phyloP scores from a whole-genome alignment of 2,888 invertebrate species.

The Drosophila neotestacea region DNA sequence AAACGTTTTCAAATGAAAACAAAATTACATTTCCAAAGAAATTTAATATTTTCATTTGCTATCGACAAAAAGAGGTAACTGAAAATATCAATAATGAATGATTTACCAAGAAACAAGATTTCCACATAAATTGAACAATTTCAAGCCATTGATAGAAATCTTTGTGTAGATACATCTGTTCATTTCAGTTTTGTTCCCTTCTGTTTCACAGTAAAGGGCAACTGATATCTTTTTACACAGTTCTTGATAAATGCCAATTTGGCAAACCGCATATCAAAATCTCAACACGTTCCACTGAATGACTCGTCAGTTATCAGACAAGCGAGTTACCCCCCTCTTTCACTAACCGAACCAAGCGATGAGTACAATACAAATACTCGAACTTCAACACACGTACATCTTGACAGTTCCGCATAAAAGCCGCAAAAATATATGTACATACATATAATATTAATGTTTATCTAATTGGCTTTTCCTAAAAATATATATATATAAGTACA shows the following conservation, averaged over 20 bases:
- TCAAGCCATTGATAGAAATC: neutral
- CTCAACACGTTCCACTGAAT: constrained; percentile 21
- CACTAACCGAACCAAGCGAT: constrained; percentile 9
- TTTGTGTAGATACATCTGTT: constrained; percentile 16
- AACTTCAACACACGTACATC: neutral
- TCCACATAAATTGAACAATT: constrained; percentile 7
- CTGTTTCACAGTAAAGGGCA: neutral
- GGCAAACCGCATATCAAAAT: constrained; percentile 5
- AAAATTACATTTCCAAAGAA: neutral
- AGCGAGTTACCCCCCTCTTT: neutral
- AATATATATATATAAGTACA: neutral
- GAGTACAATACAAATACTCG: constrained; percentile 7
- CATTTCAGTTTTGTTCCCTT: neutral
- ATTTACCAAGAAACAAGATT: constrained; percentile 19
- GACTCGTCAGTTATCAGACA: constrained; percentile 33
- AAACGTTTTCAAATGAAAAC: neutral
- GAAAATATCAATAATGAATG: constrained; percentile 11
- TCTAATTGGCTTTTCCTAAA: neutral
- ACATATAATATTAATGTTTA: neutral
- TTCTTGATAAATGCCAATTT: constrained; percentile 14
- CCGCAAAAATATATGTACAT: neutral
- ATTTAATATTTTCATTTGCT: constrained; percentile 2
- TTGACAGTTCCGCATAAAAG: constrained; percentile 1
- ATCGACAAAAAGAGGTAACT: constrained; percentile 4
- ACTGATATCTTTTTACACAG: constrained; percentile 8